These are phyloP conservation scores for Cepphus grylle DNA, from an alignment of 2,113 vertebrate genomes.

Conservation along the genomic window DNA sequence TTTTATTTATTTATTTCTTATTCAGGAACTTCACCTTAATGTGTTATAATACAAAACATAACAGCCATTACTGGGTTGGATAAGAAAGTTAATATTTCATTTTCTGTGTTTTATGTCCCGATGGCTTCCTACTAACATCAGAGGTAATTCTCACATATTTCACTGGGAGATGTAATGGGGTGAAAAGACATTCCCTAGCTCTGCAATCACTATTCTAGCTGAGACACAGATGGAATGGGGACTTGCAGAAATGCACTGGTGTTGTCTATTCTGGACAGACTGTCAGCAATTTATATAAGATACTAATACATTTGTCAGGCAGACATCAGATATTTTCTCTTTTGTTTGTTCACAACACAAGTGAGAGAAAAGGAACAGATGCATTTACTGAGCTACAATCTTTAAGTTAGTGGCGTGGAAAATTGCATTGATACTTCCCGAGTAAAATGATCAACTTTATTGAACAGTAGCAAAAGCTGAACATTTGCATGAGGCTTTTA, in stretches of 20 bases:
- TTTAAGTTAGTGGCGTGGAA: constrained; percentile 48
- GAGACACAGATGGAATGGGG: constrained; percentile 12
- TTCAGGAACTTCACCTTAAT: constrained; percentile 11
- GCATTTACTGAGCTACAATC: constrained; percentile 10
- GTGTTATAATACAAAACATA: constrained; percentile 27
- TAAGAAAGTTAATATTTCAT: constrained; percentile 63
- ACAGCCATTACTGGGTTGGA: constrained; percentile 27
- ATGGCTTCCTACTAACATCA: constrained; percentile 43
- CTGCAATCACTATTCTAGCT: not conserved
- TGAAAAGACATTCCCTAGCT: constrained; percentile 50
- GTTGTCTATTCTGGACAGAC: constrained; percentile 6
- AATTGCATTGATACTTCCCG: constrained; percentile 60
- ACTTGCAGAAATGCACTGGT: not conserved
- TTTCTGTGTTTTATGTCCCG: constrained; percentile 61
- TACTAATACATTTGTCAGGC: not conserved
- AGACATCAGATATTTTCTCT: not conserved
- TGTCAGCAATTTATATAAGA: not conserved
- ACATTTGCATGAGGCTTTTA: constrained; percentile 35
- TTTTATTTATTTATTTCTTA: not conserved
- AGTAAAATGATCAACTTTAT: constrained; percentile 54
- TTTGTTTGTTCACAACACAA: constrained; percentile 4
- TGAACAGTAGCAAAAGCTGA: constrained; percentile 27
- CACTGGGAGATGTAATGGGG: constrained; percentile 59
- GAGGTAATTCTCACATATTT: constrained; percentile 57
- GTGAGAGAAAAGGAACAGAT: not conserved